Evolutionary conservation across 35 echinoderm and acorn worm species (phyloP), one percentile per base, ranked within the genome.

Genomic region (Lytechinus variegatus): DNA sequence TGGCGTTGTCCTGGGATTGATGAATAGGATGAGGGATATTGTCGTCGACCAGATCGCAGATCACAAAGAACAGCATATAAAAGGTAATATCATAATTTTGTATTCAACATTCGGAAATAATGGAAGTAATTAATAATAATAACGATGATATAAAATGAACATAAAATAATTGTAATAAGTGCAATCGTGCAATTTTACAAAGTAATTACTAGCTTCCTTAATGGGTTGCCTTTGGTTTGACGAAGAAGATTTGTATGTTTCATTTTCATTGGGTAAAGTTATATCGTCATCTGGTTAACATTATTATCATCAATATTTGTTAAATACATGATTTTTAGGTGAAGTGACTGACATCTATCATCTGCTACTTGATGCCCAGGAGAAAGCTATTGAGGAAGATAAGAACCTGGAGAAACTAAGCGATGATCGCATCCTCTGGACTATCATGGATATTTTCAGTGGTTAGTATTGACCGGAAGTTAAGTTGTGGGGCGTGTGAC

Each of bases 341-440:
- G 33, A 71, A 44, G 33, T 86, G 21, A 61, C 56, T n/a, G 21
- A 86, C 6, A 86, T 95, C 52, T 71, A 95, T 27, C 94, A 86
- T 27, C 94, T 95, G 9, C 53, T 95, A 27, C 61, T 86, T 24
- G 52, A 71, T 44, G 61, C 66, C 4, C 33, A 44, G 54, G 94
- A 95, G 21, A 61, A 95, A 86, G 52, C 94, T 0, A 87, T 27
- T 8, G 52, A 8, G 12, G 86, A 87, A 21, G 61, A 87, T 86
- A 27, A 4, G 9, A 52, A 86, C 52, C 21, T 53, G 27, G 86
- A 56, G 13, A 95, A 95, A 87, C 79, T 96, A 12, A 96, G 91
- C 3, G 92, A 96, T 92, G 27, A 66, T 9, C 95, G 88, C 4
- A 44, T 96, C 61, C 53, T 86, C 27, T 92, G 94, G 54, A 96